Conservation (phyloP, 2,797 vertebrate genomes). For the Cheirogaleus major region DNA sequence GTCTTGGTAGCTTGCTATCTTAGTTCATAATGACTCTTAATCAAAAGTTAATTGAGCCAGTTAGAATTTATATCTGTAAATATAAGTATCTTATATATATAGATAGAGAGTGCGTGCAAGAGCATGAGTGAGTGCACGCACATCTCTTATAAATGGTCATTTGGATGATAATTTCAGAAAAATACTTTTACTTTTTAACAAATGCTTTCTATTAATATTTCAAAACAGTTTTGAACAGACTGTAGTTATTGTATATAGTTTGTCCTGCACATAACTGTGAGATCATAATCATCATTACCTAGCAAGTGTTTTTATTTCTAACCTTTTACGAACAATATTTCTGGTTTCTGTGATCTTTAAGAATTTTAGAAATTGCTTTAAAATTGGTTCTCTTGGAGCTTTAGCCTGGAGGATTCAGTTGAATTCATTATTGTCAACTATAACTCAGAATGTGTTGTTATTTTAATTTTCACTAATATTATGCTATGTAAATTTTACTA, state of each 20-base stretch:
- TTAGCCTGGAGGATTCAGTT: neutral
- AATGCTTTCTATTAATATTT: neutral
- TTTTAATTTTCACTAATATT: neutral
- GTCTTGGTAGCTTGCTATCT: neutral
- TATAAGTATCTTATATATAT: too few species aligned
- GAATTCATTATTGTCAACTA: neutral
- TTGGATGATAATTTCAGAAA: neutral
- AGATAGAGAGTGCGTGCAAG: neutral
- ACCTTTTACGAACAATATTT: neutral
- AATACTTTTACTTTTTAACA: neutral
- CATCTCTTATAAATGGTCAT: neutral
- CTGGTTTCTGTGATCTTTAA: constrained; percentile 7
- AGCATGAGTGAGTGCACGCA: too few species aligned
- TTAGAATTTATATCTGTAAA: constrained; percentile 7
- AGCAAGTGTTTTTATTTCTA: neutral
- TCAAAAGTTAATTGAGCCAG: neutral
- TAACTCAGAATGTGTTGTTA: neutral
- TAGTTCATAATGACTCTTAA: neutral
- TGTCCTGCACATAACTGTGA: neutral
- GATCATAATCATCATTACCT: neutral
- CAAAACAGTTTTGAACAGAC: neutral
- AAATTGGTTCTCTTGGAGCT: neutral
- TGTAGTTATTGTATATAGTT: neutral
- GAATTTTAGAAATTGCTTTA: constrained; percentile 25
- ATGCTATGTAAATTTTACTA: neutral